These are phyloP conservation scores for Gambusia yucatana DNA, from an alignment of 2,797 vertebrate species.

Conservation along the genomic window DNA sequence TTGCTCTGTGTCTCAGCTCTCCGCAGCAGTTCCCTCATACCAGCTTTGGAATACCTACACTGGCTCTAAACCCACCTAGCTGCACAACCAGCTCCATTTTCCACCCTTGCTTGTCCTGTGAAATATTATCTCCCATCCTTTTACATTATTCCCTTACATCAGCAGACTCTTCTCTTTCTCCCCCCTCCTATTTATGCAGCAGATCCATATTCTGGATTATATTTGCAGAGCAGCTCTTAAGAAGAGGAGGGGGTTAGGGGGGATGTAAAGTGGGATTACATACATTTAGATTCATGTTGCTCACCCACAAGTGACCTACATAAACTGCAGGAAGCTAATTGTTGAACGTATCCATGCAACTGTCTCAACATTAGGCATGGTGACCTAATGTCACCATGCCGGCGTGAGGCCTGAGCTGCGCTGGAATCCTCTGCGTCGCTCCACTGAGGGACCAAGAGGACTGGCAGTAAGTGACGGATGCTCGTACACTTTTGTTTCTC, in stretches of 20 bases:
- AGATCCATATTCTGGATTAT: constrained; percentile 67
- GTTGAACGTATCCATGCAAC: constrained; percentile 26
- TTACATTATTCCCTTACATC: neutral
- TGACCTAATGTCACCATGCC: constrained; percentile 9
- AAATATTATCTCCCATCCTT: constrained; percentile 18
- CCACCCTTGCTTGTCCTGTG: neutral
- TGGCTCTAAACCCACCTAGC: constrained; percentile 20
- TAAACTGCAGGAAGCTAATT: constrained; percentile 57
- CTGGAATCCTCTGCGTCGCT: constrained; percentile 11
- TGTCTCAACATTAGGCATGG: constrained; percentile 3
- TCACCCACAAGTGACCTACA: constrained; percentile 68
- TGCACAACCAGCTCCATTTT: constrained; percentile 15
- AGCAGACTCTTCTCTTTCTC: constrained; percentile 9
- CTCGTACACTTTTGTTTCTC: constrained; percentile 43
- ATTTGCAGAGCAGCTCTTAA: constrained; percentile 47
- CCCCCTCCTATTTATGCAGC: constrained; percentile 44
- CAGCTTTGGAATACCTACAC: constrained; percentile 37
- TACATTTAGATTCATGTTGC: constrained; percentile 56
- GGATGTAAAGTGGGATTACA: constrained; percentile 51
- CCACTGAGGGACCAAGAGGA: constrained; percentile 16
- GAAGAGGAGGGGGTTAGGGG: constrained; percentile 9
- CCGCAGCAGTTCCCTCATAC: constrained; percentile 59
- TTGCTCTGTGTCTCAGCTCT: constrained; percentile 64
- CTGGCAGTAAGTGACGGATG: constrained; percentile 19
- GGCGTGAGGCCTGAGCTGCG: constrained; percentile 10